A percentile compares a stretch with the other conserved stretches of the same genome.
Evolutionary conservation across 2,113 vertebrate genomes (phyloP).

Genomic region (Cygnus atratus): DNA sequence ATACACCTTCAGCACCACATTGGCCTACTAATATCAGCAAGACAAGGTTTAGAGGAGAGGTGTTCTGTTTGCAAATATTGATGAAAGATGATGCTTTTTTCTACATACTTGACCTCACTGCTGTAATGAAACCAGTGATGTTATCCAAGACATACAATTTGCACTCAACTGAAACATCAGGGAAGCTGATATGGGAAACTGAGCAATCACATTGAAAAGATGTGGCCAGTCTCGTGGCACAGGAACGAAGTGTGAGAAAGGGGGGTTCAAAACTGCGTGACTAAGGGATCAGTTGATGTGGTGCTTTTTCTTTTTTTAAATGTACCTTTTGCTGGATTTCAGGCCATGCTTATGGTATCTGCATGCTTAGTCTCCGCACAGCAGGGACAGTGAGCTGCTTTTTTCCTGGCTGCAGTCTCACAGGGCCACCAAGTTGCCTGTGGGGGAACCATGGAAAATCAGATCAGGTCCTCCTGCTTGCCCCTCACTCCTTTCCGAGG

Average conservation of each 20-base stretch:
- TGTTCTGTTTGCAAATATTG: background rate
- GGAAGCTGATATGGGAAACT: background rate
- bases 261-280: background rate
- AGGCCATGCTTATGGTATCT: background rate
- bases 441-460: background rate
- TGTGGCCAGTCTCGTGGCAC: accelerated
- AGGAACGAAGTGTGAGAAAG: background rate
- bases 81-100: background rate
- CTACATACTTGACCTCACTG: background rate
- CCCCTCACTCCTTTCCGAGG: background rate
- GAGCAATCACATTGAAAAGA: accelerated
- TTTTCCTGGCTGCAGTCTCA: background rate
- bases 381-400: no score
- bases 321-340: background rate
- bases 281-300: background rate
- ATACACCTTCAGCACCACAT: no score
- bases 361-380: background rate
- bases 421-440: background rate
- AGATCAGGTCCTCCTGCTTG: background rate
- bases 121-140: background rate
- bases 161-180: background rate
- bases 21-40: background rate
- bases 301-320: background rate
- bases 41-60: background rate
- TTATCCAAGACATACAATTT: background rate